These are phyloP conservation scores for Coenonympha arcania DNA, from an alignment of 2,888 invertebrate species.

Conservation along the genomic window DNA sequence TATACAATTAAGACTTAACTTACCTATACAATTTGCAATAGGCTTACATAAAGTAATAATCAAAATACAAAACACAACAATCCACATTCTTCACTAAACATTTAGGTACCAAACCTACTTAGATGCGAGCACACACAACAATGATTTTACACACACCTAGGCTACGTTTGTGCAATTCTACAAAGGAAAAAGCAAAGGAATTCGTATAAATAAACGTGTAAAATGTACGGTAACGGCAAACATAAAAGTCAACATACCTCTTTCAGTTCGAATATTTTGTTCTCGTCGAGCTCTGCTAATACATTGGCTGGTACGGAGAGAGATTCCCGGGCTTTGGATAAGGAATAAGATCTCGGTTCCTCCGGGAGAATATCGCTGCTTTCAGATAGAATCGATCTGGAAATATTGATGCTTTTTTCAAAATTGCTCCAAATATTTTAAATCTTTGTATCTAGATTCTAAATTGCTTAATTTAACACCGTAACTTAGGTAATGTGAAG, in stretches of 20 bases:
- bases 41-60: too few relatives aligned
- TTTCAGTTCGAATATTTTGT: constrained; percentile 76
- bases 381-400: constrained; percentile 49
- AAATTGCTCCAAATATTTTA: too few relatives aligned
- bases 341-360: constrained; percentile 52
- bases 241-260: constrained; percentile 59
- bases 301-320: constrained; percentile 63
- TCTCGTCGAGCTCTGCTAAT: constrained; percentile 73
- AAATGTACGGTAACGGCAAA: constrained; percentile 2
- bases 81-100: too few relatives aligned
- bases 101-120: too few relatives aligned
- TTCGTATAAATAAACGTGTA: constrained; percentile 2
- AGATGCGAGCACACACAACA: too few relatives aligned
- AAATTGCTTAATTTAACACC: too few relatives aligned
- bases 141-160: too few relatives aligned
- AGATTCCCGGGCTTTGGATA: constrained; percentile 56
- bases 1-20: too few relatives aligned
- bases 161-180: neutral
- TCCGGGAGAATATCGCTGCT: constrained; percentile 45
- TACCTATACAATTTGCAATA: too few relatives aligned
- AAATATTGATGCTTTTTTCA: constrained; percentile 13
- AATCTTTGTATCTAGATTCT: too few relatives aligned
- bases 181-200: neutral
- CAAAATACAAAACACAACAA: too few relatives aligned
- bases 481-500: too few relatives aligned